A percentile compares a stretch with the other conserved stretches of the same genome.
Evolutionary conservation across 2,888 invertebrate species (phyloP).

Genomic region (Trachelus iudaicus): DNA sequence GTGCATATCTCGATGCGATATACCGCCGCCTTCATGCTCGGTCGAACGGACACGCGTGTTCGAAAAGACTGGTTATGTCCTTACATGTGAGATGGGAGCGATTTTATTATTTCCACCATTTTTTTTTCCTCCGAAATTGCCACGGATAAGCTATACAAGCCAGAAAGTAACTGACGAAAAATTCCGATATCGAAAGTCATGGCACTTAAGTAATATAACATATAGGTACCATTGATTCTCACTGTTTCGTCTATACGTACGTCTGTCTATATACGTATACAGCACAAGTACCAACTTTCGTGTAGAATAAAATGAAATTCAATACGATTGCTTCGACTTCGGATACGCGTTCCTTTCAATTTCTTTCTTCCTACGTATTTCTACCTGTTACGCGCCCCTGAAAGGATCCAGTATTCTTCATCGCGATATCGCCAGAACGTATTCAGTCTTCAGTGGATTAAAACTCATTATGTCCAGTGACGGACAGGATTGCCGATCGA

Average conservation of each 20-base stretch:
- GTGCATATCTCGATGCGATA: not conserved
- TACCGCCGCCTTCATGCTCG: not conserved
- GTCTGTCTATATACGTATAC: not conserved
- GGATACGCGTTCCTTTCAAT: not conserved
- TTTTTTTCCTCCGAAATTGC: not conserved
- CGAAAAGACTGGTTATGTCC: not conserved
- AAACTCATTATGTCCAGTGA: slow-evolving; percentile 19
- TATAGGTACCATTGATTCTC: not conserved
- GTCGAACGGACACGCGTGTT: not conserved
- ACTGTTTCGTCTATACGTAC: not conserved
- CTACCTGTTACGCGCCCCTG: not conserved
- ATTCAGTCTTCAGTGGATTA: slow-evolving; percentile 10
- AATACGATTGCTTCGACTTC: not conserved
- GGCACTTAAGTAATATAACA: not conserved
- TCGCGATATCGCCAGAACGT: slow-evolving; percentile 11
- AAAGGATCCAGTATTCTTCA: slow-evolving; percentile 6
- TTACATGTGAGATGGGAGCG: not conserved
- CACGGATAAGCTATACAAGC: not conserved
- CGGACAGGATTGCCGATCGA: slow-evolving; percentile 17
- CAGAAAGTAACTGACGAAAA: slow-evolving; percentile 1
- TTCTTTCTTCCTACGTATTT: not conserved
- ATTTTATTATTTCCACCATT: not conserved
- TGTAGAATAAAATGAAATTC: not conserved
- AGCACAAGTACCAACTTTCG: not conserved
- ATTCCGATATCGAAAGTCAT: not conserved